These are phyloP conservation scores for Drosophila recens DNA, from an alignment of 2,888 invertebrate species.

Conservation along the genomic window DNA sequence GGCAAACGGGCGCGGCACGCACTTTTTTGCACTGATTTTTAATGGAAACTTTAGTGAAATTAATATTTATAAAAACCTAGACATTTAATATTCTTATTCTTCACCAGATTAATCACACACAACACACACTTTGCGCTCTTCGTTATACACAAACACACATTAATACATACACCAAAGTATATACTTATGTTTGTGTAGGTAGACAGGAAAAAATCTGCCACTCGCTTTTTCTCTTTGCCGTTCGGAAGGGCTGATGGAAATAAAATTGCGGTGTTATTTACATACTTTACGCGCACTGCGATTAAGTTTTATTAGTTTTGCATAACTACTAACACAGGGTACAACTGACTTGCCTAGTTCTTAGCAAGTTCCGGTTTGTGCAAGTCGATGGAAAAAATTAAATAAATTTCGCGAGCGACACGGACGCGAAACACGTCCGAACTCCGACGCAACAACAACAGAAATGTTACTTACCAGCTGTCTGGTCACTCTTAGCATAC, in stretches of 20 bases:
- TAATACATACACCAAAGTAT: constrained; percentile 43
- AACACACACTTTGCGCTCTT: constrained; percentile 37
- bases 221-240: constrained; percentile 67
- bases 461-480: constrained; percentile 56
- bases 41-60: constrained; percentile 33
- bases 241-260: constrained; percentile 34
- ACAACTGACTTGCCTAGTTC: constrained; percentile 60
- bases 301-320: constrained; percentile 50
- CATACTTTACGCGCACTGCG: constrained; percentile 60
- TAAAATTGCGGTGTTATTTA: constrained; percentile 48
- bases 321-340: constrained; percentile 60
- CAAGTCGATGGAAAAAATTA: constrained; percentile 63
- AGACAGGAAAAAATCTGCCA: constrained; percentile 79
- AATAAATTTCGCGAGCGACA: constrained; percentile 60
- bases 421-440: constrained; percentile 57
- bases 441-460: constrained; percentile 61
- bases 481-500: constrained; percentile 34
- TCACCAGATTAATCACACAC: constrained; percentile 41
- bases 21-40: constrained; percentile 59
- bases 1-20: constrained; percentile 74
- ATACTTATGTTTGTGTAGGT: constrained; percentile 72
- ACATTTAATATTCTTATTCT: constrained; percentile 50
- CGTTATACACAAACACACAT: constrained; percentile 50
- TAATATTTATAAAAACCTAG: constrained; percentile 21
- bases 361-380: constrained; percentile 75